Evolutionary conservation across 2,113 vertebrate species (phyloP), one percentile per base, ranked within the genome.

Genomic region (Emydocephalus ijimae): DNA sequence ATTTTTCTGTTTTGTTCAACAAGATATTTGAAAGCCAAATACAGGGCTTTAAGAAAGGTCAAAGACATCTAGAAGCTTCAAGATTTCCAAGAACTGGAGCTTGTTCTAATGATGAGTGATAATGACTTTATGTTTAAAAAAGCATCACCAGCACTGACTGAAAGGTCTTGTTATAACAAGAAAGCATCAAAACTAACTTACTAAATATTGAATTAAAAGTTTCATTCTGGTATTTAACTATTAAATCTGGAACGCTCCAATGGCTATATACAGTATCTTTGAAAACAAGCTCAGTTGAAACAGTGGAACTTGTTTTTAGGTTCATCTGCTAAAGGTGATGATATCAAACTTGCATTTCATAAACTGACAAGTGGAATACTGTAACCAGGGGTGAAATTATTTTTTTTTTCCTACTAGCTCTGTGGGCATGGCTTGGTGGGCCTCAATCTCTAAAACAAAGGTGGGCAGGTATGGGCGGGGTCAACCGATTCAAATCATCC

Each of bases 51-150:
- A 50, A 50, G 48, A 50, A 93, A 99, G 99, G 99, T 99, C 97
- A 99, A 99, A 96, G 99, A 99, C 61, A 98, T 99, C 88, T 98
- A 98, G 89, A 98, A 99, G 93, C 98, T 99, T 87, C 99, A 99
- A 97, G 98, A 99, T 96, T 99, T 99, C 95, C 99, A 99, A 96
- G 99, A 99, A 97, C 97, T 99, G 96, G 99, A 99, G 97, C 98
- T 99, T 48, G 99, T 99, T 94, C 95, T 99, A 94, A 98, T 98
- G 97, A 98, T 98, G 97, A 98, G 98, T 90, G 98, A 98, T 4
- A 99, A 98, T 95, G 97, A 98, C 88, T 97, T 98, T 94, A 98
- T 98, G 24, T 98, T 98, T 55, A 98, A 99, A 97, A 98, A 98
- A 14, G 96, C 95, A 85, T 95, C 96, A 23, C 95, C 97, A 50